Evolutionary conservation across 2,888 invertebrate species (phyloP).

Genomic region (Antitype chi): DNA sequence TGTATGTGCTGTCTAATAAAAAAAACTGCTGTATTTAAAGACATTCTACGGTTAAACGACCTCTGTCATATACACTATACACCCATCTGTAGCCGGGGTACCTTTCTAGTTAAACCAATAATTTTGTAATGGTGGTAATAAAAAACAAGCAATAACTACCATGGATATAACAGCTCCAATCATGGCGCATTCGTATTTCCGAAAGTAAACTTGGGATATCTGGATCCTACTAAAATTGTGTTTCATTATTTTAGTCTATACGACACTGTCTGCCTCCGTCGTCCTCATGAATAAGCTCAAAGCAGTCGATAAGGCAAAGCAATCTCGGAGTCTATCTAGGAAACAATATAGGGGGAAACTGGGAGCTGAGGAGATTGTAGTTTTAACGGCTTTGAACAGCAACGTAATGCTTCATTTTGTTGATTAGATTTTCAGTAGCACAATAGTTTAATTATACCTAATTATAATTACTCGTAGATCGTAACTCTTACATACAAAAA

Average conservation of each 20-base stretch:
- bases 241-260: not conserved
- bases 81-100: no score
- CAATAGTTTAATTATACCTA: not conserved
- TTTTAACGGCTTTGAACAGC: not conserved
- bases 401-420: not conserved
- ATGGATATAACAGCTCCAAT: no score
- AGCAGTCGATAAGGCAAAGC: conserved; percentile 14
- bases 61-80: no score
- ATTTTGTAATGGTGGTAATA: no score
- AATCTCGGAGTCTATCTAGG: not conserved
- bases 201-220: no score
- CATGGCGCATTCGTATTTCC: no score
- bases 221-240: not conserved
- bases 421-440: conserved; percentile 2
- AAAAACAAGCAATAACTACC: no score
- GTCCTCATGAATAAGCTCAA: conserved; percentile 7
- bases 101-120: no score
- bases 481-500: not conserved
- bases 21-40: no score
- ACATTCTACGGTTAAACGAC: no score
- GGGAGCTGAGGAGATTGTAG: no score
- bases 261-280: not conserved
- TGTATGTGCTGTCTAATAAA: no score
- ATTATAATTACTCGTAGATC: not conserved
- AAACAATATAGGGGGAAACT: conserved; percentile 16